Conservation (phyloP, 1,140 invertebrate genomes). For the Papilio glaucus region DNA sequence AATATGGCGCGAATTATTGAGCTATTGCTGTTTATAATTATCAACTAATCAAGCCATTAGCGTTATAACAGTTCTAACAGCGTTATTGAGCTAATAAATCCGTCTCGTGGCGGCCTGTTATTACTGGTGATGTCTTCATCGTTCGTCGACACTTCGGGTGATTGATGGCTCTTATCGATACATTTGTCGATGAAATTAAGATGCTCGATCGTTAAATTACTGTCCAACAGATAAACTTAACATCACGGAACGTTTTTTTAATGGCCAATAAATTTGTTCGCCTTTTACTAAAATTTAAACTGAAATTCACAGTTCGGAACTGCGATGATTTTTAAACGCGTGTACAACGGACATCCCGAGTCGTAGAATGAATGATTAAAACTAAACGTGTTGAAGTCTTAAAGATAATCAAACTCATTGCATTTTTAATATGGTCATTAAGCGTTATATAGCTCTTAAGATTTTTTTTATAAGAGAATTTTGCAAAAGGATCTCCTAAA, state of each 20-base stretch:
- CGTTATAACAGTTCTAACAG: slow-evolving; percentile 52
- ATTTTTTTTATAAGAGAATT: too few species aligned
- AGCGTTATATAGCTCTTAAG: too few species aligned
- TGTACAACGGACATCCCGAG: not conserved
- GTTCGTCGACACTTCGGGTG: slow-evolving; percentile 40
- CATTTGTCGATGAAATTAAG: slow-evolving; percentile 35
- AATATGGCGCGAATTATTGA: slow-evolving; percentile 25
- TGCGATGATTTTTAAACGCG: not conserved
- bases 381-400: not conserved
- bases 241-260: slow-evolving; percentile 15
- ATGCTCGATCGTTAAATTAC: slow-evolving; percentile 30
- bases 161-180: slow-evolving; percentile 38
- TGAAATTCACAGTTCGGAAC: not conserved
- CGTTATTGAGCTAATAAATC: slow-evolving; percentile 65
- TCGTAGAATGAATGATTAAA: not conserved
- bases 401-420: not conserved
- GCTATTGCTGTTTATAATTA: slow-evolving; percentile 58
- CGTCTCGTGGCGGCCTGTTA: slow-evolving; percentile 48
- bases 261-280: not conserved
- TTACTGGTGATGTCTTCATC: slow-evolving; percentile 59
- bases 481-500: too few species aligned
- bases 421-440: too few species aligned
- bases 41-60: slow-evolving; percentile 61
- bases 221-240: slow-evolving; percentile 14
- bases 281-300: not conserved